Evolutionary conservation across 2,888 invertebrate genomes (phyloP), one percentile per base, ranked within the genome.

Genomic region (Scrobipalpa atriplicella): DNA sequence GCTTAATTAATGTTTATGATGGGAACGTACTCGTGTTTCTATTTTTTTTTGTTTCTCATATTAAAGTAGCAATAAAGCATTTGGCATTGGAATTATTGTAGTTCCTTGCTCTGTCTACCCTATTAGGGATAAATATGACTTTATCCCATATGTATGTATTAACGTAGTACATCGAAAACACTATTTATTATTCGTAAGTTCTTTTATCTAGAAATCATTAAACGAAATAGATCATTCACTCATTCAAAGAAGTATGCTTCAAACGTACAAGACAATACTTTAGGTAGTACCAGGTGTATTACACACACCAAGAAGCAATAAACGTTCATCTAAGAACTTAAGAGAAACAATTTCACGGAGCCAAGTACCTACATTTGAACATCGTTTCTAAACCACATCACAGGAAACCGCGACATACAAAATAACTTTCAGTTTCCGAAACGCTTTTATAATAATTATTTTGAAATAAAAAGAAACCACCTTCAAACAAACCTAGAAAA

Each of bases 371-470:
- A 43, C 43, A 13, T 43, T 43, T 13, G 3, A 47, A 47, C 47
- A 47, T n/a, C 47, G 47, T n/a, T 47, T 6, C 47, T 1, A 47
- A 61, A 18, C 61, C 61, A 61, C 61, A 61, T 39, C 19, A 61
- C 39, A 61, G n/a, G 39, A n/a, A 39, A 61, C 61, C 61, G 41
- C 61, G 39, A 39, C 61, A 16, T 16, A 47, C 47, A 47, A 47
- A 47, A 47, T 47, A 47, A 47, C 47, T 47, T 47, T 47, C n/a
- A n/a, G 47, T 47, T 47, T 47, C 47, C n/a, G 47, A 47, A 47
- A 47, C 47, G 47, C 47, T 47, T n/a, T 47, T 1, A n/a, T 47
- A 47, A n/a, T 47, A n/a, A 29, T 29, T 29, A 5, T 29, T 29
- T 29, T 29, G 5, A 29, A 3, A 29, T 29, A 29, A 5, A 29